Evolutionary conservation across 2,888 invertebrate genomes (phyloP).

Genomic region (Meiosimyza platycephala): DNA sequence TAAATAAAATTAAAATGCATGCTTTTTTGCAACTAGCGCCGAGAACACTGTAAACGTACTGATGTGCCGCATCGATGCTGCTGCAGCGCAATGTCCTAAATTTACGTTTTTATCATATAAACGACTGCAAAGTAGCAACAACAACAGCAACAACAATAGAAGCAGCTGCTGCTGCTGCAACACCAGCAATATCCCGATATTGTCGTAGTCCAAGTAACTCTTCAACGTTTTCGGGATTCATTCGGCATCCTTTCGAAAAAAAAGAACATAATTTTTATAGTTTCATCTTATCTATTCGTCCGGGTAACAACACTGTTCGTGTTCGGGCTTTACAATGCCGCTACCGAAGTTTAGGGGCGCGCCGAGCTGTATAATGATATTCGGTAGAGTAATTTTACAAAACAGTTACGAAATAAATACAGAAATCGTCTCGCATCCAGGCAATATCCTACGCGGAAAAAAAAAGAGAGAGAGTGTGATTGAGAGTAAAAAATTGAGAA

Average conservation of each 20-base stretch:
- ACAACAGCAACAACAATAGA: neutral
- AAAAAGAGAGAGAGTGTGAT: no score
- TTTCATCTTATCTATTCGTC: conserved; percentile 6
- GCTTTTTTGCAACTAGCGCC: neutral
- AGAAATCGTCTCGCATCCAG: neutral
- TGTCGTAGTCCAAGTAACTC: conserved; percentile 15
- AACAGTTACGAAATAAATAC: neutral
- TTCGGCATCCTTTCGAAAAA: neutral
- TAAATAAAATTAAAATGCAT: neutral
- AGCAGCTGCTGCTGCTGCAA: neutral
- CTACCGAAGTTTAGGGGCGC: conserved; percentile 27
- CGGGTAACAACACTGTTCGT: no score
- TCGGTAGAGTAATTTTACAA: neutral
- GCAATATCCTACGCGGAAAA: neutral
- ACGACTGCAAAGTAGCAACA: conserved; percentile 2
- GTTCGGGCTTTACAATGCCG: no score
- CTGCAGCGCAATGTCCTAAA: conserved; percentile 26
- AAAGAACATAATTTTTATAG: neutral
- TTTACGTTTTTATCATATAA: neutral
- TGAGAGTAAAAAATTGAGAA: no score
- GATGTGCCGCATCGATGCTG: conserved; percentile 15
- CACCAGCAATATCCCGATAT: conserved; percentile 2
- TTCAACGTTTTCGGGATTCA: conserved; percentile 7
- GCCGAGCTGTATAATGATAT: conserved; percentile 13
- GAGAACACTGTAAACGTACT: conserved; percentile 26